phyloP scores from a whole-genome alignment of 2,797 vertebrate genomes.

The Arnoldichthys spilopterus region DNA sequence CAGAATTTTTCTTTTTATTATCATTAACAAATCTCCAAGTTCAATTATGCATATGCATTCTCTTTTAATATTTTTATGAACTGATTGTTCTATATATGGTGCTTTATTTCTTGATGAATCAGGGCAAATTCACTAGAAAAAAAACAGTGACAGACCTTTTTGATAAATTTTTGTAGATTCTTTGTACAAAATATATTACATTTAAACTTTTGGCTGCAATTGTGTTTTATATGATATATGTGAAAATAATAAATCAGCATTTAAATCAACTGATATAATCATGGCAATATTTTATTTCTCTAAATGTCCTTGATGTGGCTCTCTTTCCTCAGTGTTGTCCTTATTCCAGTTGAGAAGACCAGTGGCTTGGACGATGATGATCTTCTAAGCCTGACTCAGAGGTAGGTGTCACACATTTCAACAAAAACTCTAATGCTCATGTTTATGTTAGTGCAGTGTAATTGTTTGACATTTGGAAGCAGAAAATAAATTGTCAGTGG shows the following conservation, averaged over 20 bases:
- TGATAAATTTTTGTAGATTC: too few relatives aligned
- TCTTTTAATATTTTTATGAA: not conserved
- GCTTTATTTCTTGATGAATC: not conserved
- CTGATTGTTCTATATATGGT: not conserved
- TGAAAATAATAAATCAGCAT: not conserved
- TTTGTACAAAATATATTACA: too few relatives aligned
- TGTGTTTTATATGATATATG: not conserved
- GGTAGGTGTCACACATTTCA: conserved; percentile 66
- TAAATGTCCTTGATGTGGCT: not conserved
- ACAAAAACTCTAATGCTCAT: too few relatives aligned
- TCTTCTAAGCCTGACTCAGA: conserved; percentile 66
- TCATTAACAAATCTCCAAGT: too few relatives aligned
- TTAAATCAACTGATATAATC: not conserved
- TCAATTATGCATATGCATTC: not conserved
- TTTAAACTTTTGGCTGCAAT: not conserved
- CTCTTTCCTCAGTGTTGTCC: conserved; percentile 57
- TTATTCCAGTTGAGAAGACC: conserved; percentile 54
- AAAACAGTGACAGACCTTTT: too few relatives aligned
- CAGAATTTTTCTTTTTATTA: too few relatives aligned
- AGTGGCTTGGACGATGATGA: conserved; percentile 64
- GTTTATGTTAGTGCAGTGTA: not conserved
- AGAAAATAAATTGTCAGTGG: conserved; percentile 52
- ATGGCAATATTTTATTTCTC: not conserved
- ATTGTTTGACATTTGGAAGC: not conserved
- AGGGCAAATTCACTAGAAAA: not conserved